Evolutionary conservation across 2,113 vertebrate species (phyloP), one percentile per base, ranked within the genome.

Genomic region (Hucho hucho): DNA sequence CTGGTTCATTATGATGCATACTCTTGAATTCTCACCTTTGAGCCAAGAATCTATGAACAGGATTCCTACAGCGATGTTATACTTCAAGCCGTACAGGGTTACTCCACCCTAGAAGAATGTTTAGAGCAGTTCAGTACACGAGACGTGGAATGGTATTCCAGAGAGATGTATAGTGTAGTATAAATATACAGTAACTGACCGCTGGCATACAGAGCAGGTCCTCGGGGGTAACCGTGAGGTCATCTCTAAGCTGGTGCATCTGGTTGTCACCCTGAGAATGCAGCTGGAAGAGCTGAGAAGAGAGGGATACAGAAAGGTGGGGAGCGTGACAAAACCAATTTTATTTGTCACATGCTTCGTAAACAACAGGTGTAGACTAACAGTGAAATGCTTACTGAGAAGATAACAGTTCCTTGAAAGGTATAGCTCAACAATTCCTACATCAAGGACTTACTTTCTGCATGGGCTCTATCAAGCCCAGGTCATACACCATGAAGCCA

Each of bases 401-500:
- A 6, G 9, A 25, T 13, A n/a, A 25, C 9, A 63, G 25, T 25
- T 24, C 22, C n/a, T 63, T 63, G 22, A 63, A 24, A 63, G 61
- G 3, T 69, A 46, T 3, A 22, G 18, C 61, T 64, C 22, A 64
- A 25, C 11, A 25, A 64, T 64, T 25, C 22, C 61, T 13, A 64
- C 61, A 13, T 43, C 9, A 65, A 56, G 24, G 12, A 32, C 70
- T 74, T 83, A 90, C 90, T 76, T 86, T 88, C 64, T 94, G 93
- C 93, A 95, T 94, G 49, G 94, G 93, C 61, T 92, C 83, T 14
- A 94, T 90, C 76, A 95, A 73, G 29, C 86, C 82, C 83, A 94
- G 87, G 74, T 95, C 94, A 18, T 94, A 95, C 0, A 95, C 94
- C 93, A 95, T 94, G 79, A 95, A 95, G 7, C 94, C 94, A 43